These are phyloP conservation scores for Heliornis fulica DNA, from an alignment of 2,113 vertebrate genomes.

Conservation along the genomic window DNA sequence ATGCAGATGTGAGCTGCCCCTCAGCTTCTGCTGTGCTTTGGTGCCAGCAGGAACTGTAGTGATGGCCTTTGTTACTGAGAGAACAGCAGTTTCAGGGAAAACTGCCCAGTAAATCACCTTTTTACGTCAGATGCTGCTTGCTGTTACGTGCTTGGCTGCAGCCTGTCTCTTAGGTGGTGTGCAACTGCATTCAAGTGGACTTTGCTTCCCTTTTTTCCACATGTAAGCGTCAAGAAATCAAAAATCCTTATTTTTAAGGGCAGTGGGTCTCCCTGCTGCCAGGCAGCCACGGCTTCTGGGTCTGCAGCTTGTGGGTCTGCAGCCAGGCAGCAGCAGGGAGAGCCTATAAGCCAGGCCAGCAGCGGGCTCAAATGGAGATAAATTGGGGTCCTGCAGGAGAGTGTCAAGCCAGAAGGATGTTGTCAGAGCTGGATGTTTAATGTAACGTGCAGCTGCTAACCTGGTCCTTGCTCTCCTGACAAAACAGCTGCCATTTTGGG, in stretches of 20 bases:
- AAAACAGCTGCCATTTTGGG: background rate
- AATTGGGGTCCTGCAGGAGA: background rate
- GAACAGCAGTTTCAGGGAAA: background rate
- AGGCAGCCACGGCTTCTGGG: background rate
- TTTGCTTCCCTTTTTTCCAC: background rate
- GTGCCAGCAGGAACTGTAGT: background rate
- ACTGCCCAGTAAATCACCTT: background rate
- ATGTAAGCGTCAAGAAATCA: background rate
- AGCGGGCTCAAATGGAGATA: background rate
- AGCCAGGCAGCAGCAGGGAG: background rate
- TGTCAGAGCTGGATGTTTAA: background rate
- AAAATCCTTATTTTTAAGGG: background rate
- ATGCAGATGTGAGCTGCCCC: fast-evolving
- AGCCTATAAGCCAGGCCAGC: background rate
- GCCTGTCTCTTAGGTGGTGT: background rate
- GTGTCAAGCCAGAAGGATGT: background rate
- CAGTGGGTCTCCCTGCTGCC: fast-evolving
- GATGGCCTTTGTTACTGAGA: background rate
- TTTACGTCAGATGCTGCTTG: background rate
- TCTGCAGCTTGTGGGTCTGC: background rate
- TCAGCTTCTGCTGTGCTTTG: fast-evolving
- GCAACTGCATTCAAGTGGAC: background rate
- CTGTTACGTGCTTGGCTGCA: background rate
- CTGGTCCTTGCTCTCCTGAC: background rate
- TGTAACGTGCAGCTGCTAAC: background rate